A percentile compares a stretch with the other conserved stretches of the same genome.
These are phyloP conservation scores for Drosophila ogumai DNA, from an alignment of 1,140 invertebrate genomes.

Conservation along the genomic window DNA sequence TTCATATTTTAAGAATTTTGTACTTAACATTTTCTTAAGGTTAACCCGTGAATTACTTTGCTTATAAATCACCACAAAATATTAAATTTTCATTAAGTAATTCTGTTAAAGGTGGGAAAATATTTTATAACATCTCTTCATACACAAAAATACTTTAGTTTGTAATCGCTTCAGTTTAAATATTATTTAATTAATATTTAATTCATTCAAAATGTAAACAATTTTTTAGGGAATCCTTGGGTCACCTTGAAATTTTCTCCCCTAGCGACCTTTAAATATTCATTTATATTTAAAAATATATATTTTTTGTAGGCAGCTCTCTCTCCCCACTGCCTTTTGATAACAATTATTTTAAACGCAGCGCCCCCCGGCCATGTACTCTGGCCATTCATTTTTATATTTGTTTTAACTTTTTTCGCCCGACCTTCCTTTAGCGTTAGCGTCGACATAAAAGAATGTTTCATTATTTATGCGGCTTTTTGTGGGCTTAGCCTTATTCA, in stretches of 20 bases:
- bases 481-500: constrained; percentile 43
- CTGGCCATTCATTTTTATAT: constrained; percentile 63
- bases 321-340: constrained; percentile 12
- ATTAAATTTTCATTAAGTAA: too few relatives aligned
- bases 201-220: too few relatives aligned
- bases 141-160: too few relatives aligned
- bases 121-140: too few relatives aligned
- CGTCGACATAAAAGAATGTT: constrained; percentile 53
- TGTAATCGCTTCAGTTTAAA: too few relatives aligned
- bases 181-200: too few relatives aligned
- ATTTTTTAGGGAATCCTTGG: neutral
- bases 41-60: too few relatives aligned
- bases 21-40: too few relatives aligned
- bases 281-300: constrained; percentile 4
- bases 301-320: constrained; percentile 14
- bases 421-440: constrained; percentile 28
- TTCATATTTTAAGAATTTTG: too few relatives aligned
- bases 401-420: constrained; percentile 40
- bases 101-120: too few relatives aligned
- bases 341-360: constrained; percentile 53
- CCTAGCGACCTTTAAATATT: constrained; percentile 12
- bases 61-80: too few relatives aligned
- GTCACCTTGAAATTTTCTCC: neutral
- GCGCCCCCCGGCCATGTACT: constrained; percentile 49
- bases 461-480: constrained; percentile 67